Conservation (phyloP, 2,113 vertebrate species). For the Elachura formosa region DNA sequence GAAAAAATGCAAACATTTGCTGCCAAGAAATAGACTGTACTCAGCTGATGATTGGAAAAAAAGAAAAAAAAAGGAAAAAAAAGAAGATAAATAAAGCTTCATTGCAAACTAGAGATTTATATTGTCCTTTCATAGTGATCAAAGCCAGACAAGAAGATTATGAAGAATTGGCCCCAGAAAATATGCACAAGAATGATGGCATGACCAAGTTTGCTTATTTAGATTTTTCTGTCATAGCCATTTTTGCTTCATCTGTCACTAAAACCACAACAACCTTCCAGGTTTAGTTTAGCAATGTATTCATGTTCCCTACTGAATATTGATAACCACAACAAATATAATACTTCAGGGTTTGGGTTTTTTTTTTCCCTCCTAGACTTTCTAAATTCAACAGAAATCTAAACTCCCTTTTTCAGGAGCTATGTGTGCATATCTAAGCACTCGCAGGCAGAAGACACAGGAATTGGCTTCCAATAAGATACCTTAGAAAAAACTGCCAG, state of each 20-base stretch:
- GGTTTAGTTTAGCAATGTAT: background rate
- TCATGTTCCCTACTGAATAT: background rate
- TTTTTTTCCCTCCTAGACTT: background rate
- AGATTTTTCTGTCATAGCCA: background rate
- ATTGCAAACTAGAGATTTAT: background rate
- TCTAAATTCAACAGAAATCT: background rate
- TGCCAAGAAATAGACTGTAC: background rate
- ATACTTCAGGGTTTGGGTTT: fast-evolving
- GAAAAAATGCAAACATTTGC: background rate
- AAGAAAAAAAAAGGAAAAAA: background rate
- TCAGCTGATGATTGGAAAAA: background rate
- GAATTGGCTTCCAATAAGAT: background rate
- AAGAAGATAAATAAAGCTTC: background rate
- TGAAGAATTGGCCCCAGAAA: background rate
- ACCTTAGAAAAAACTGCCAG: background rate
- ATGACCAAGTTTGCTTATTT: background rate
- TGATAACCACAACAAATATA: background rate
- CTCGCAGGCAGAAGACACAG: background rate
- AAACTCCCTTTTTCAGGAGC: background rate
- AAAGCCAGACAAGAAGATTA: background rate
- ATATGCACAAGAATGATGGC: background rate
- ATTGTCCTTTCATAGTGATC: background rate
- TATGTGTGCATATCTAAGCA: background rate
- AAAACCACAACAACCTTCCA: background rate
- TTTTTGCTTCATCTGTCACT: background rate